Base-by-base conservation (phyloP, 2,888 invertebrate species). In the Actias luna region DNA sequence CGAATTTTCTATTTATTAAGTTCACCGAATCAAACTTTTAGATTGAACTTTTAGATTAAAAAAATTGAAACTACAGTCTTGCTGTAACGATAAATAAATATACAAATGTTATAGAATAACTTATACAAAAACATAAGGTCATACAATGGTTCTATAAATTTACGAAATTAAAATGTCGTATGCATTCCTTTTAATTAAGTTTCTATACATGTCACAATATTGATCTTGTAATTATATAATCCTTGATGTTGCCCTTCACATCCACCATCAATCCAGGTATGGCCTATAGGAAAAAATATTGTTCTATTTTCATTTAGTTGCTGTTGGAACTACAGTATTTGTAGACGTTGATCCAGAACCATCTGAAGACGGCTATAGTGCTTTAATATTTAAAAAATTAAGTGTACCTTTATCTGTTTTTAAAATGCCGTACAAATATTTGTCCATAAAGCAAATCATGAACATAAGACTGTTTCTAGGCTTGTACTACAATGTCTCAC, bases 371-470 rank as follows among this genome's bases (percentile, higher is more conserved):
- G 7, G 1, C 18, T 42, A 39, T n/a, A 42, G n/a, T 18, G 8
- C 18, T 5, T 42, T 42, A 42, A 42, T 42, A 42, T 18, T 1
- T n/a, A n/a, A 18, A 8, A 42, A 42, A 42, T 42, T 5, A 42
- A 42, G 42, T 42, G n/a, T 42, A 18, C 2, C 18, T 42, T 18
- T 18, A 22, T 10, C 12, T 12, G 46, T 50, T 2, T 55, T 8
- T 14, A 55, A 16, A n/a, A 55, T 55, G 55, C 5, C 27, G 55
- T 29, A 29, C 18, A 16, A 1, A n/a, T 55, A 8, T 29, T 29
- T 55, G 5, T 29, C 55, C 18, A 55, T 55, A 55, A 55, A 55
- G 29, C 55, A 55, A 29, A n/a, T 55, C 16, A 25, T 59, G 29
- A 27, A 39, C n/a, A 27, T 59, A n/a, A 39, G 42, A 14, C 29